Percentiles rank a stretch among this genome's conserved stretches.
These are phyloP conservation scores for Lamellibrachia satsuma DNA, from an alignment of 2,888 invertebrate genomes.

Conservation along the genomic window DNA sequence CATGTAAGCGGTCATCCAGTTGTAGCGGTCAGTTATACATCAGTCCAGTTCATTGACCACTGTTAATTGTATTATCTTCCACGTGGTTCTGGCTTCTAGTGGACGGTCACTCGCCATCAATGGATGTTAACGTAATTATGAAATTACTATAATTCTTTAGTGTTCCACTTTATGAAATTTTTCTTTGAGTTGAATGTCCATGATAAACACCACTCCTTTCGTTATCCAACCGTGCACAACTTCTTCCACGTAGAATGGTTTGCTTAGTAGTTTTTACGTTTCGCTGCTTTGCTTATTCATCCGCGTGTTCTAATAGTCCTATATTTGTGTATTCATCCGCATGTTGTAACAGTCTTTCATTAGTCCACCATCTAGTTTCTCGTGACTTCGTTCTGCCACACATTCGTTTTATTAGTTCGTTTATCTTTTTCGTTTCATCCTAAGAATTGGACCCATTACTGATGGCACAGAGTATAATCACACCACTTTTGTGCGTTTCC, in stretches of 20 bases:
- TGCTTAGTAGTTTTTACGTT: slow-evolving; percentile 3
- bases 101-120: neutral
- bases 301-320: neutral
- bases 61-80: neutral
- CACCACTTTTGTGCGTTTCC: neutral
- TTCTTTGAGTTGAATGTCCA: slow-evolving; percentile 1
- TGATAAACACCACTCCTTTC: neutral
- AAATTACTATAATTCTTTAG: neutral
- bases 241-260: neutral
- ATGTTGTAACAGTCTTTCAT: neutral
- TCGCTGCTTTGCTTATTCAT: neutral
- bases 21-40: neutral
- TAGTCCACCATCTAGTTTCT: neutral
- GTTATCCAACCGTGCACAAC: neutral
- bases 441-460: neutral
- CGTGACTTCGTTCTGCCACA: neutral
- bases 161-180: neutral
- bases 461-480: neutral
- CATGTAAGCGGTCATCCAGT: neutral
- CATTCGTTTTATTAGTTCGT: neutral
- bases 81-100: neutral
- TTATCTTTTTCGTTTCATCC: neutral
- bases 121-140: neutral
- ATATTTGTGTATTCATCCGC: neutral
- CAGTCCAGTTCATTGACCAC: neutral